Base-by-base conservation (phyloP, 2,797 vertebrate species). In the Chanos chanos region DNA sequence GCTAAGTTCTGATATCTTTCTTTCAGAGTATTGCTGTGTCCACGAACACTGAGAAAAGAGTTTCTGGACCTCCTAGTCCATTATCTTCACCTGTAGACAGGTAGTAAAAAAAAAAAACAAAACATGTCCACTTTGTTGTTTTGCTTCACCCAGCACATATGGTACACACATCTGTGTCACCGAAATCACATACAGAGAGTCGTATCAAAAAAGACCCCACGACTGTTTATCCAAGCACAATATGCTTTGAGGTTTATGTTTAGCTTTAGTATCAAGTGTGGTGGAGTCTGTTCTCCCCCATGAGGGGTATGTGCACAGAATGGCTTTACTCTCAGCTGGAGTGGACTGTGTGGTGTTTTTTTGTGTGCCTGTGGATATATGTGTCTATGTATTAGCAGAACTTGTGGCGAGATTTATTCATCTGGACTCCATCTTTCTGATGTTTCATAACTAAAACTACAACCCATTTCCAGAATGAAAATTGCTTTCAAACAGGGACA, bases 1-100 rank as follows among this genome's bases (percentile, higher is more conserved):
- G 7, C 34, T 41, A 15, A 16, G 47, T 16, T 19, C 41, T 69
- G 13, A 40, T 36, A 24, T 2, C 4, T n/a, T 15, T 5, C 28
- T 21, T 2, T 0, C 60, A 98, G 96, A 95, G 89, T 66, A 94
- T 97, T 3, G 92, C 93, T 0, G 90, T 94, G 21, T 92, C 88
- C 78, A 82, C 73, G 70, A 89, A 85, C 75, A 58, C 54, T 0
- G 89, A 92, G 16, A 78, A 28, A 2, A 51, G 80, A 13, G 83
- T 79, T 34, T 88, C 87, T 3, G 80, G 81, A 9, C 75, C 86
- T 0, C 74, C 84, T 8, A 93, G 91, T 0, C 93, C 93, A 65
- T 92, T 96, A 82, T 90, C 78, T 78, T 94, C 93, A 40, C 89
- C 94, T 0, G 90, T 90, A 69, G 96, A 97, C 80, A 98, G 94